A percentile compares a stretch with the other conserved stretches of the same genome.
phyloP scores from a whole-genome alignment of 2,888 invertebrate species.

The Lordiphosa andalusiaca region DNA sequence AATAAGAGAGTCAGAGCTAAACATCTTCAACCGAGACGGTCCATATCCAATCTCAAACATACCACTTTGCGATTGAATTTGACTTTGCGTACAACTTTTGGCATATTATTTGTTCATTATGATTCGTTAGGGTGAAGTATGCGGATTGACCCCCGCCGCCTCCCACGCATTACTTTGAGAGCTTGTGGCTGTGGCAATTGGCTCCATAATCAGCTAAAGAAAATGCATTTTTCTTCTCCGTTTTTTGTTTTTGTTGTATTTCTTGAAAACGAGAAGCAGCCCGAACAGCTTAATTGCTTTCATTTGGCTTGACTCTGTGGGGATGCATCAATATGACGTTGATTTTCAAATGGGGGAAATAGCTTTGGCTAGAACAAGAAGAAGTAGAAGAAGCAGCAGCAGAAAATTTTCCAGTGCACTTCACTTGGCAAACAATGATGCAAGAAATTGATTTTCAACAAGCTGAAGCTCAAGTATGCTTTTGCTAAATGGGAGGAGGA shows the following conservation, averaged over 20 bases:
- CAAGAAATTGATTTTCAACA: conserved; percentile 78
- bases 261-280: conserved; percentile 27
- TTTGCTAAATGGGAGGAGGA: conserved; percentile 1
- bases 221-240: conserved; percentile 41
- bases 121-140: conserved; percentile 57
- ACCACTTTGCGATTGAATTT: too few relatives aligned
- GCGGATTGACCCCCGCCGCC: conserved; percentile 30
- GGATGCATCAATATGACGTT: conserved; percentile 65
- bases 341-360: conserved; percentile 53
- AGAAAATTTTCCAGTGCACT: conserved; percentile 77
- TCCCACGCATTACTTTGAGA: neutral
- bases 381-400: conserved; percentile 5
- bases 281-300: conserved; percentile 67
- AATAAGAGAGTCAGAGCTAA: too few relatives aligned
- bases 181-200: conserved; percentile 22
- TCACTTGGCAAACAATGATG: conserved; percentile 78
- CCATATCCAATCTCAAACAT: too few relatives aligned
- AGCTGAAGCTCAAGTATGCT: conserved; percentile 52
- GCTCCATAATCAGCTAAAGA: conserved; percentile 47
- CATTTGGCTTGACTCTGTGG: conserved; percentile 47
- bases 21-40: too few relatives aligned
- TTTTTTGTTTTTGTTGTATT: too few relatives aligned
- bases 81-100: too few relatives aligned
- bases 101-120: conserved; percentile 58
- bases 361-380: neutral